Percentiles rank a stretch among this genome's conserved stretches.
These are phyloP conservation scores for Phyllopteryx taeniolatus DNA, from an alignment of 2,113 vertebrate genomes.

Conservation along the genomic window DNA sequence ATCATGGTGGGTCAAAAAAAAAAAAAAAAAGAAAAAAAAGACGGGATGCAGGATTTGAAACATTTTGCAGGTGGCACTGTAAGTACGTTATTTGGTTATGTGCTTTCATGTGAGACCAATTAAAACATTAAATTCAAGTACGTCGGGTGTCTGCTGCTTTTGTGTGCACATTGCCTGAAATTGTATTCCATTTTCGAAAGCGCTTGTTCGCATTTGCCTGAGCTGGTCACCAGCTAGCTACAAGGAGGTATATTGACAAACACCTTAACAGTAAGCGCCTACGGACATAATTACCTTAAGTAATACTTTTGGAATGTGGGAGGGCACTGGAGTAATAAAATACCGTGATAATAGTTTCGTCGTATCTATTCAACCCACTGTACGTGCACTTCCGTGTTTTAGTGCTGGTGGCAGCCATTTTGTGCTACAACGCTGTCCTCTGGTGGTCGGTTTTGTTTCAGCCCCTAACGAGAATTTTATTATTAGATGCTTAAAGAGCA, in stretches of 20 bases:
- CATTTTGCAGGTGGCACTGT: conserved; percentile 48
- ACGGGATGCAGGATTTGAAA: conserved; percentile 46
- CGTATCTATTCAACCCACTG: too few species aligned
- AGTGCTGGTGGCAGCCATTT: not conserved
- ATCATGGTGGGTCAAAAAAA: conserved; percentile 43
- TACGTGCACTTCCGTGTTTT: too few species aligned
- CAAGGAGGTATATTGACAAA: too few species aligned
- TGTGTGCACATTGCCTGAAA: not conserved
- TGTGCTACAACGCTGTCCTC: not conserved
- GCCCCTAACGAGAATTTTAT: not conserved
- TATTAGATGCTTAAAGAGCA: not conserved
- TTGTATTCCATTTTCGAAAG: not conserved
- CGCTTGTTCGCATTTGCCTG: too few species aligned
- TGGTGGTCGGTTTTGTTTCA: not conserved
- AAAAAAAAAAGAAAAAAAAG: conserved; percentile 3
- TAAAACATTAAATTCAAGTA: conserved; percentile 63
- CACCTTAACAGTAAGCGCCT: too few species aligned
- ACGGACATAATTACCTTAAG: too few species aligned
- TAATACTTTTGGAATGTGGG: too few species aligned
- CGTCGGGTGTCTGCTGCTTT: conserved; percentile 15
- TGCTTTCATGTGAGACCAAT: conserved; percentile 78
- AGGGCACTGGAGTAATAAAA: too few species aligned
- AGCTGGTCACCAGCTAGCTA: too few species aligned
- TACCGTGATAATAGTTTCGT: too few species aligned
- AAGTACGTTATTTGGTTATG: conserved; percentile 71